These are phyloP conservation scores for Pterobdella sp. DNA, from an alignment of 2,888 invertebrate species.

Conservation along the genomic window DNA sequence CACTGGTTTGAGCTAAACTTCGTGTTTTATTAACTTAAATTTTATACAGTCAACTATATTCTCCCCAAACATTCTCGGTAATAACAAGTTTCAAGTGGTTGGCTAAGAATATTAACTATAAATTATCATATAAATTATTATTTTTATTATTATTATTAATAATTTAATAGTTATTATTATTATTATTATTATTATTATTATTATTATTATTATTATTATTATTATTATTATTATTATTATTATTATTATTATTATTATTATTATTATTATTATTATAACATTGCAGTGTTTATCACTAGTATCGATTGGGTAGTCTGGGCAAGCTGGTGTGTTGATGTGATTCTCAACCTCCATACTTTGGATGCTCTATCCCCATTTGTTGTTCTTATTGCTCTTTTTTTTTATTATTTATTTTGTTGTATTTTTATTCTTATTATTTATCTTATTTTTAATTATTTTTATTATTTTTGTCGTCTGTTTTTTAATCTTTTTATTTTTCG, in stretches of 20 bases:
- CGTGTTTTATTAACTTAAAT: no score
- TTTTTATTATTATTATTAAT: neutral
- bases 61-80: no score
- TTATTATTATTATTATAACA: neutral
- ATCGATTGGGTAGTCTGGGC: no score
- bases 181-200: neutral
- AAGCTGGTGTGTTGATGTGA: neutral
- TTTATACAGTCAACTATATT: no score
- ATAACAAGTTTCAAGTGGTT: no score
- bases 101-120: no score
- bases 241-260: neutral
- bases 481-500: no score
- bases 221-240: neutral
- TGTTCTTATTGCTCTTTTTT: neutral
- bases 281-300: no score
- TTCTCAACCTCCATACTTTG: neutral
- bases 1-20: no score
- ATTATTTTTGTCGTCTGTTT: no score
- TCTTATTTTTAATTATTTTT: neutral
- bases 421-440: neutral
- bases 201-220: neutral
- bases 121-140: neutral
- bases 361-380: neutral
- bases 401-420: neutral
- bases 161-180: neutral